phyloP scores from a whole-genome alignment of 2,888 invertebrate genomes.

The Reticulitermes lucifugus region DNA sequence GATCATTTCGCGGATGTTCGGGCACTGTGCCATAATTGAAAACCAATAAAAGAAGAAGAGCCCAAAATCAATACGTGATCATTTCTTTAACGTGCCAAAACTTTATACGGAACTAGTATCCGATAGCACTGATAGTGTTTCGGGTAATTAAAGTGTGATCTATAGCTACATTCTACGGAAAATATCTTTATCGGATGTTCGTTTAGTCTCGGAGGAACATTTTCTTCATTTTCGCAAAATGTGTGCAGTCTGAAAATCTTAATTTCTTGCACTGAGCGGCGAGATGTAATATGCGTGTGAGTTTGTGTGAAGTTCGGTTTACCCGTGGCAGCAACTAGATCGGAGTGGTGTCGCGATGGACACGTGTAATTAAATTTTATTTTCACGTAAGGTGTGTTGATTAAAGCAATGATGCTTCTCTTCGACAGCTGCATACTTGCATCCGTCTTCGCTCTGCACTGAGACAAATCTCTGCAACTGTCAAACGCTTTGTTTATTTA shows the following conservation, averaged over 20 bases:
- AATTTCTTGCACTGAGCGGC: too few species aligned
- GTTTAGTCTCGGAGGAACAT: too few species aligned
- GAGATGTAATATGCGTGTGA: too few species aligned
- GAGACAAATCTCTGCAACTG: not conserved
- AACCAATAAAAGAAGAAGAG: conserved; percentile 17
- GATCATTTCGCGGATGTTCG: not conserved
- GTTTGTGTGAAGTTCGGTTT: too few species aligned
- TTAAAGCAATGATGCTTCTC: too few species aligned
- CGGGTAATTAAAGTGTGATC: not conserved
- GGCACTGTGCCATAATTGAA: conserved; percentile 23
- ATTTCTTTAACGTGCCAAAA: conserved; percentile 3
- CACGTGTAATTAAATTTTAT: too few species aligned
- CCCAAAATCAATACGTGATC: conserved; percentile 5
- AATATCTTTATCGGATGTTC: not conserved
- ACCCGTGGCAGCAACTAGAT: too few species aligned
- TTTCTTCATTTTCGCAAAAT: too few species aligned
- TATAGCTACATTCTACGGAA: not conserved
- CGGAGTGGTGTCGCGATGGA: too few species aligned
- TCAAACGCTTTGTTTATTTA: not conserved
- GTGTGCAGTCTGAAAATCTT: too few species aligned
- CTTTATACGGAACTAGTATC: conserved; percentile 7
- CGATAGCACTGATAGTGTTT: not conserved
- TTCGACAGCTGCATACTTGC: too few species aligned
- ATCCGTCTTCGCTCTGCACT: not conserved
- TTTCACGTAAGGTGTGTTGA: too few species aligned